These are phyloP conservation scores for Chloroclysta siterata DNA, from an alignment of 2,888 invertebrate genomes.

Conservation along the genomic window DNA sequence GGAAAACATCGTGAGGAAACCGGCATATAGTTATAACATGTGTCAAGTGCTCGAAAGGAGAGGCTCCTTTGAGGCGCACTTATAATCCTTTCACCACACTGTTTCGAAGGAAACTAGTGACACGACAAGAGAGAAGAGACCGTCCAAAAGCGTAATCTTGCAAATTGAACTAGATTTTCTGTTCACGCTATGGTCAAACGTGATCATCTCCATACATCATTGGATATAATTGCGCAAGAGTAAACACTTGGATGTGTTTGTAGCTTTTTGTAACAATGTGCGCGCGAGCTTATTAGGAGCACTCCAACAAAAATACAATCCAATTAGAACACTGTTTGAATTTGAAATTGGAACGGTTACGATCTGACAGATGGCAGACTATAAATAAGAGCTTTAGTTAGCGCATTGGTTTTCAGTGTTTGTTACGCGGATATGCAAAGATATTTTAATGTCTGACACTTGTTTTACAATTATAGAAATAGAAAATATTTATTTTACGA, in stretches of 20 bases:
- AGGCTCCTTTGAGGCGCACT: no score
- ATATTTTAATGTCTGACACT: slow-evolving; percentile 76
- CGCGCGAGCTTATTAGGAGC: slow-evolving; percentile 76
- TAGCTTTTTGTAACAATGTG: slow-evolving; percentile 76
- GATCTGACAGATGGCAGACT: slow-evolving; percentile 80
- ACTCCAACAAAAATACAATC: slow-evolving; percentile 82
- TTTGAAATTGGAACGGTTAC: slow-evolving; percentile 79
- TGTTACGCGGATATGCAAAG: slow-evolving; percentile 58
- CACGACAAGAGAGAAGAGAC: no score
- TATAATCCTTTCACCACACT: no score
- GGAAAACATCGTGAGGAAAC: no score
- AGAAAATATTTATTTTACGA: no score
- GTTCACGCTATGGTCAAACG: slow-evolving; percentile 21
- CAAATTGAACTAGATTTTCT: slow-evolving; percentile 39
- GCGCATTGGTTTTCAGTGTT: slow-evolving; percentile 64
- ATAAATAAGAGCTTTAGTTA: slow-evolving; percentile 78
- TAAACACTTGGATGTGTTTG: slow-evolving; percentile 80
- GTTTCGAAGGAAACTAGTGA: no score
- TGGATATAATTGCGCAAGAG: slow-evolving; percentile 80
- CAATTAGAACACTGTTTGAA: slow-evolving; percentile 81
- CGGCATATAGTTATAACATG: no score
- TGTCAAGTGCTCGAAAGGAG: no score
- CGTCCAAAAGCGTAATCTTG: background rate
- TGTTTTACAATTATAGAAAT: slow-evolving; percentile 47
- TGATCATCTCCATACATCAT: slow-evolving; percentile 72